Percentiles rank a stretch among this genome's conserved stretches.
These are phyloP conservation scores for Lerista edwardsae DNA, from an alignment of 2,797 vertebrate genomes.

Conservation along the genomic window DNA sequence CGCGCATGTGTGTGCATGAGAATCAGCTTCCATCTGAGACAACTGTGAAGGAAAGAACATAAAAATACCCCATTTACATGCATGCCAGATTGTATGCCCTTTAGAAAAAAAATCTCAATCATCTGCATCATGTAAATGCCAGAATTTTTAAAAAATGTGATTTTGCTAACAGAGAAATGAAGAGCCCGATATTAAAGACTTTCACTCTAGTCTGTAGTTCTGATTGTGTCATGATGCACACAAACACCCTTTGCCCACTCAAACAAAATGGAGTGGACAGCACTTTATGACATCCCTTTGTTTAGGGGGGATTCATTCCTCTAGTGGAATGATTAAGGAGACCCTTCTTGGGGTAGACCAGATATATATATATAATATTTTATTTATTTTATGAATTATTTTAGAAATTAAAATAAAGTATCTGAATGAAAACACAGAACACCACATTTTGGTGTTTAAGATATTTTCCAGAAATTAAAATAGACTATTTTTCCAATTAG, in stretches of 20 bases:
- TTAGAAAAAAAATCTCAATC: background rate
- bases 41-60: background rate
- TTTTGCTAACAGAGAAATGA: slow-evolving; percentile 37
- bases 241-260: background rate
- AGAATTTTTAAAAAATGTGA: slow-evolving; percentile 40
- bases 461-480: too few species aligned
- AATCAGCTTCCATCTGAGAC: background rate
- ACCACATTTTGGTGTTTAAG: too few species aligned
- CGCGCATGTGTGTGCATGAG: too few species aligned
- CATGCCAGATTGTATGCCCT: background rate
- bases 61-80: background rate
- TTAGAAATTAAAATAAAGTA: too few species aligned
- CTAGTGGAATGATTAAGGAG: background rate
- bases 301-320: background rate
- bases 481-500: too few species aligned
- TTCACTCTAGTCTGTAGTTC: background rate
- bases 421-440: too few species aligned
- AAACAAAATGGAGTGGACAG: background rate
- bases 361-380: too few species aligned
- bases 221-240: background rate
- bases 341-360: background rate
- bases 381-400: too few species aligned
- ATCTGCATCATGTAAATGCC: slow-evolving; percentile 12
- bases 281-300: background rate
- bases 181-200: slow-evolving; percentile 37